Percentiles rank a stretch among this genome's conserved stretches.
These are phyloP conservation scores for Sialia sialis DNA, from an alignment of 2,113 vertebrate genomes.

Conservation along the genomic window DNA sequence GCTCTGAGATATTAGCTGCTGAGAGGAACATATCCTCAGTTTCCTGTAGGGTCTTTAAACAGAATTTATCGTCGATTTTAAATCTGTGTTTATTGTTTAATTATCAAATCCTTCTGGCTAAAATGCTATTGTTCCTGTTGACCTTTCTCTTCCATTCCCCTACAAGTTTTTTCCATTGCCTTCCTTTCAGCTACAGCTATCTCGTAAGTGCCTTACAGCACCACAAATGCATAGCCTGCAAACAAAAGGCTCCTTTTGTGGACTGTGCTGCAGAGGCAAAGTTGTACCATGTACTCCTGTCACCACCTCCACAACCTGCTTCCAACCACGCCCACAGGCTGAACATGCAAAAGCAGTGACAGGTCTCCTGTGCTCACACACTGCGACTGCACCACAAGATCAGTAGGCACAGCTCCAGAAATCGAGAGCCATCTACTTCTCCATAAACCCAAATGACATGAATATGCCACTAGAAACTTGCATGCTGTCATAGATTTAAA, in stretches of 20 bases:
- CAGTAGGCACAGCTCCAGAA: background rate
- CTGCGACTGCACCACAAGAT: accelerated
- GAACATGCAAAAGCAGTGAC: accelerated
- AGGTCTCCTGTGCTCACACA: background rate
- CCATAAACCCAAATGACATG: background rate
- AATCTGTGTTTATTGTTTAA: background rate
- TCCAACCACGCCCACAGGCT: accelerated
- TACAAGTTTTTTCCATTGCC: background rate
- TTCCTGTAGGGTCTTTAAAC: background rate
- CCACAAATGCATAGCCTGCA: accelerated
- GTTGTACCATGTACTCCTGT: accelerated
- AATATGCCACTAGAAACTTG: background rate
- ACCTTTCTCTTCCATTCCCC: background rate
- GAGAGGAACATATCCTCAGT: background rate
- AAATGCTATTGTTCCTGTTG: background rate
- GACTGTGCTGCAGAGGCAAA: background rate
- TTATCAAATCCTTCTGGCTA: background rate
- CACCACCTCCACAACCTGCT: background rate
- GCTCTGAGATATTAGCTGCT: background rate
- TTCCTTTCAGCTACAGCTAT: background rate
- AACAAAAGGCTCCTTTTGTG: background rate
- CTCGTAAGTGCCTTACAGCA: background rate
- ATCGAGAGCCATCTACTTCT: accelerated
- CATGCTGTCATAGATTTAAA: background rate
- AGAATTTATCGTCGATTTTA: background rate